Evolutionary conservation across 2,797 vertebrate genomes (phyloP), one percentile per base, ranked within the genome.

Genomic region (Jordanella pulchra): DNA sequence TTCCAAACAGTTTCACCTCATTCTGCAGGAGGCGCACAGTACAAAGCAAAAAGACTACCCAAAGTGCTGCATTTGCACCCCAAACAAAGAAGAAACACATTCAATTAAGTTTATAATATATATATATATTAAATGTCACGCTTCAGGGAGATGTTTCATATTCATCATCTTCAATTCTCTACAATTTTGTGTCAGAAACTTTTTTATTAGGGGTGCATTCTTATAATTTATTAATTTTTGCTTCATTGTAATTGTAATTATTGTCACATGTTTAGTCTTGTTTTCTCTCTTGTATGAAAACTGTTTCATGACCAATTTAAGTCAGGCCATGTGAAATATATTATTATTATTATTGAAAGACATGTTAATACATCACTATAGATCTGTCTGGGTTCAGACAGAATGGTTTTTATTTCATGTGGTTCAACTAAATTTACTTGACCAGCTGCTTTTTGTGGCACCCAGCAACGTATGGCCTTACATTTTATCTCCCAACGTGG

Each of bases 71-170:
- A 75, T 87, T 89, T 92, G 89, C 91, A 92, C 88, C 89, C 89
- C 76, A 82, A 70, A 84, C 88, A 71, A 85, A 78, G 74, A 89
- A 80, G 83, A 87, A 84, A 83, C 66, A 72, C 72, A 76, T 61
- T 66, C 30, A 76, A 79, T 78, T 39, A 61, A 23, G 13, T 39
- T 39, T 39, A 27, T 63, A 68, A 54, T 76, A 39, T 39, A 4
- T 39, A 39, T 39, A 39, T 5, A 39, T 39, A 77, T 71, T 67
- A 85, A 78, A 75, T 0, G n/a, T 77, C 76, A 82, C 53, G 72
- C 93, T 95, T 96, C 93, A 95, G 94, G 95, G 93, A 94, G 91
- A 87, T 89, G 81, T 69, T 72, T 73, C 73, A 74, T 82, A 75
- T 89, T 76, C 79, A 82, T 90, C 87, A 32, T 91, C 65, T 81